phyloP scores from a whole-genome alignment of 2,888 invertebrate genomes.

The Autographa pulchrina region DNA sequence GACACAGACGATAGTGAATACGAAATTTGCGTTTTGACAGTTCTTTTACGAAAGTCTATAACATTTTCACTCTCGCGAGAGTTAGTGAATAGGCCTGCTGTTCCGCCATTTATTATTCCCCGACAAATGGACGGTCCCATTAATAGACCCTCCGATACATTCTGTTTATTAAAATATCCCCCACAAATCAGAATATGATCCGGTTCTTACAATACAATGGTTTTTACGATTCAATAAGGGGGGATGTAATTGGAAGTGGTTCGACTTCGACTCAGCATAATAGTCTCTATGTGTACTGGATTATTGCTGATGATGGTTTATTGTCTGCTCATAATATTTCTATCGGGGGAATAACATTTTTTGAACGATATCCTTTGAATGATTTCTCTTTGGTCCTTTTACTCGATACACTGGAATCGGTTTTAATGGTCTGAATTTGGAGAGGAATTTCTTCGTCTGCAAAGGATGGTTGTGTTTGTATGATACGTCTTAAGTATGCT shows the following conservation, averaged over 20 bases:
- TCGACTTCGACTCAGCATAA: slow-evolving; percentile 42
- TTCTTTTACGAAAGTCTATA: too few species aligned
- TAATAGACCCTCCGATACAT: slow-evolving; percentile 45
- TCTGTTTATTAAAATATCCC: slow-evolving; percentile 58
- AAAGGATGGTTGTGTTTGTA: not conserved
- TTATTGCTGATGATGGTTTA: slow-evolving; percentile 51
- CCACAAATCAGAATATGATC: slow-evolving; percentile 55
- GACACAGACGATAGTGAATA: too few species aligned
- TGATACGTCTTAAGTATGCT: not conserved
- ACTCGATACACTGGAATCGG: slow-evolving; percentile 8
- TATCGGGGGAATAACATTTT: slow-evolving; percentile 19
- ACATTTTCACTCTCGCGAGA: too few species aligned
- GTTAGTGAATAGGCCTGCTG: too few species aligned
- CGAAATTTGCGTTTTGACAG: too few species aligned
- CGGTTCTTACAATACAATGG: slow-evolving; percentile 52
- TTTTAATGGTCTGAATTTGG: not conserved
- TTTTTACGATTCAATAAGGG: slow-evolving; percentile 57
- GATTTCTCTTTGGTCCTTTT: slow-evolving; percentile 1
- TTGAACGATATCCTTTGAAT: slow-evolving; percentile 25
- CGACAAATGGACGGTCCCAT: slow-evolving; percentile 34
- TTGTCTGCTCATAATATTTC: slow-evolving; percentile 53
- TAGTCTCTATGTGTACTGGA: slow-evolving; percentile 42
- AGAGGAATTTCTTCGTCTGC: not conserved
- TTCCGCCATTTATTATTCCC: slow-evolving; percentile 45
- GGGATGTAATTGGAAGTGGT: slow-evolving; percentile 49